Conservation (phyloP, 1,140 invertebrate species). For the Drosophila insularis region DNA sequence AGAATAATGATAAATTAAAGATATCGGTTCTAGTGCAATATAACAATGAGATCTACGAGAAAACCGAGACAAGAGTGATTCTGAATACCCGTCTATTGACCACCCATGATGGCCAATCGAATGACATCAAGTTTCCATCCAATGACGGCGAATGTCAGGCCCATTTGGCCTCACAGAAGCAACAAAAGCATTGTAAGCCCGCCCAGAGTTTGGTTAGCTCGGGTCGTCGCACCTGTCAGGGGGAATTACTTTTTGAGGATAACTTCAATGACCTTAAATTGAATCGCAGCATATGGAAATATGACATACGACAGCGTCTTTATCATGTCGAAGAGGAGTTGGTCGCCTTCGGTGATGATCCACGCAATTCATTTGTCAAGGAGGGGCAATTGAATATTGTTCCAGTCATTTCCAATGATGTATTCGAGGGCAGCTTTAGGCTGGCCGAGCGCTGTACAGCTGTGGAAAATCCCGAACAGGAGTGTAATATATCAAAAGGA, state of each 20-base stretch:
- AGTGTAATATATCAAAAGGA: constrained; percentile 51
- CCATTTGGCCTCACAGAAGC: constrained; percentile 7
- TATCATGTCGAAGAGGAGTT: constrained; percentile 67
- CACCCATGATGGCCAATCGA: constrained; percentile 33
- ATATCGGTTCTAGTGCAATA: constrained; percentile 61
- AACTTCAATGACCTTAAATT: constrained; percentile 48
- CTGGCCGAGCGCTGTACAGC: constrained; percentile 67
- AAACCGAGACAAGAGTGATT: constrained; percentile 57
- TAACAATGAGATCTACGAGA: constrained; percentile 59
- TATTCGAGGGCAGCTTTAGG: constrained; percentile 39
- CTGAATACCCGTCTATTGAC: constrained; percentile 49
- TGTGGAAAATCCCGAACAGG: constrained; percentile 48
- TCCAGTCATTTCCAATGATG: constrained; percentile 52
- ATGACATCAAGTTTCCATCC: constrained; percentile 20
- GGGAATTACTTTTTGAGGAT: constrained; percentile 68
- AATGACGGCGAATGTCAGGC: constrained; percentile 37
- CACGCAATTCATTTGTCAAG: constrained; percentile 50
- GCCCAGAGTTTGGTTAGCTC: constrained; percentile 36
- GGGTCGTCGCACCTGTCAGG: constrained; percentile 40
- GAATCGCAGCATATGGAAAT: constrained; percentile 55
- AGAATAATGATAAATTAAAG: constrained; percentile 63
- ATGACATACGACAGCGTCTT: constrained; percentile 68
- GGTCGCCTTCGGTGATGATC: constrained; percentile 58
- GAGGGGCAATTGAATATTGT: constrained; percentile 62
- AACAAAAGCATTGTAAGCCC: constrained; percentile 33